A percentile compares a stretch with the other conserved stretches of the same genome.
These are phyloP conservation scores for Macaca nemestrina DNA, from an alignment of 2,113 vertebrate species.

Conservation along the genomic window DNA sequence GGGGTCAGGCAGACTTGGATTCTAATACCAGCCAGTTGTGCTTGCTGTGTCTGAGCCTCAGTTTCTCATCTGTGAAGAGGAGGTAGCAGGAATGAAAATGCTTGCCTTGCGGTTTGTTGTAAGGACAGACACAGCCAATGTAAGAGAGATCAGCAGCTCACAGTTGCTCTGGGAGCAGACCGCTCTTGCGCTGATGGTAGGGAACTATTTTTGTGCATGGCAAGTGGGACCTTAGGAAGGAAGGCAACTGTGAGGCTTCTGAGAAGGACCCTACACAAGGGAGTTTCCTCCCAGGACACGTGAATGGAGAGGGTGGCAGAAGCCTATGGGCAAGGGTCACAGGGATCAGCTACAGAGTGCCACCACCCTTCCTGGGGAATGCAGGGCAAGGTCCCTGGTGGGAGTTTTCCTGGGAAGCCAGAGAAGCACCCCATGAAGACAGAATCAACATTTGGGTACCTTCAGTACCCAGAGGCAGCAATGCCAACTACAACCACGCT, in stretches of 20 bases:
- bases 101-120: neutral
- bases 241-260: neutral
- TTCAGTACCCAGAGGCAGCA: neutral
- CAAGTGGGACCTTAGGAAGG: neutral
- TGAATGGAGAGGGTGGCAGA: neutral
- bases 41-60: neutral
- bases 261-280: neutral
- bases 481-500: neutral
- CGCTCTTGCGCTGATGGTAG: neutral
- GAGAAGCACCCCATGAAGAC: neutral
- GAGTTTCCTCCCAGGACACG: neutral
- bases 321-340: neutral
- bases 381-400: neutral
- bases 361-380: neutral
- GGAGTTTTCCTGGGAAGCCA: slow-evolving; percentile 7
- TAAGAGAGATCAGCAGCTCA: neutral
- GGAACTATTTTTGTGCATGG: neutral
- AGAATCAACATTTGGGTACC: neutral
- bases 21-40: neutral
- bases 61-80: neutral
- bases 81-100: neutral
- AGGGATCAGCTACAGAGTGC: neutral
- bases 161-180: neutral
- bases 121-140: too few species aligned
- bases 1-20: neutral